Conservation (phyloP, 2,888 invertebrate species). For the Priapulus caudatus region DNA sequence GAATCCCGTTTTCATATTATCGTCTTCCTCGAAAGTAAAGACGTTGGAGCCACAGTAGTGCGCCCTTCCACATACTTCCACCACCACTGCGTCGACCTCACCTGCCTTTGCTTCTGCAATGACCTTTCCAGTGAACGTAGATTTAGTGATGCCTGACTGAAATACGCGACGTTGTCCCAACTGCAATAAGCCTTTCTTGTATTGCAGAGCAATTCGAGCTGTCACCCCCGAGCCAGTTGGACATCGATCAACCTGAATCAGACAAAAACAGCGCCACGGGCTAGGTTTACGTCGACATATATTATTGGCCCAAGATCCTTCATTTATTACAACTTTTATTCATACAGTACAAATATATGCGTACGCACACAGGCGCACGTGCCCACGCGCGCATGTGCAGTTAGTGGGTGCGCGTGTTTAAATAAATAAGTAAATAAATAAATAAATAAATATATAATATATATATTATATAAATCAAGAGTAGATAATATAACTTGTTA, state of each 20-base stretch:
- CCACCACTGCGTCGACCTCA: conserved; percentile 29
- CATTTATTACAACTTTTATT: too few relatives aligned
- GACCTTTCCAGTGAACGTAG: conserved; percentile 20
- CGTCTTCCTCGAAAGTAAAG: conserved; percentile 33
- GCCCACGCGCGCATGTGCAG: too few relatives aligned
- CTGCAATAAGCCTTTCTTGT: conserved; percentile 24
- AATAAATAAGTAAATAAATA: too few relatives aligned
- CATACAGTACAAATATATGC: too few relatives aligned
- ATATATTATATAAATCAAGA: too few relatives aligned
- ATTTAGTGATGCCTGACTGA: conserved; percentile 26
- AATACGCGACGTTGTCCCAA: conserved; percentile 29
- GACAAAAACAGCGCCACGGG: too few relatives aligned
- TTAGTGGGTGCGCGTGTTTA: too few relatives aligned
- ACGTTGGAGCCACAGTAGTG: conserved; percentile 17
- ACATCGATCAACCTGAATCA: conserved; percentile 38
- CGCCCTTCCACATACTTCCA: conserved; percentile 35
- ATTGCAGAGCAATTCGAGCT: conserved; percentile 35
- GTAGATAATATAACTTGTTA: too few relatives aligned
- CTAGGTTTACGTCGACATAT: too few relatives aligned
- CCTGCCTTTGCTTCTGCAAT: conserved; percentile 11
- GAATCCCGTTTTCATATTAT: conserved; percentile 32
- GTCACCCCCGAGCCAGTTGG: conserved; percentile 38
- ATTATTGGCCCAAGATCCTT: too few relatives aligned
- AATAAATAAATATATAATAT: too few relatives aligned
- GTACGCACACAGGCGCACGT: too few relatives aligned